Base-by-base conservation (phyloP, 2,888 invertebrate species). In the Drosophila aldrichi region DNA sequence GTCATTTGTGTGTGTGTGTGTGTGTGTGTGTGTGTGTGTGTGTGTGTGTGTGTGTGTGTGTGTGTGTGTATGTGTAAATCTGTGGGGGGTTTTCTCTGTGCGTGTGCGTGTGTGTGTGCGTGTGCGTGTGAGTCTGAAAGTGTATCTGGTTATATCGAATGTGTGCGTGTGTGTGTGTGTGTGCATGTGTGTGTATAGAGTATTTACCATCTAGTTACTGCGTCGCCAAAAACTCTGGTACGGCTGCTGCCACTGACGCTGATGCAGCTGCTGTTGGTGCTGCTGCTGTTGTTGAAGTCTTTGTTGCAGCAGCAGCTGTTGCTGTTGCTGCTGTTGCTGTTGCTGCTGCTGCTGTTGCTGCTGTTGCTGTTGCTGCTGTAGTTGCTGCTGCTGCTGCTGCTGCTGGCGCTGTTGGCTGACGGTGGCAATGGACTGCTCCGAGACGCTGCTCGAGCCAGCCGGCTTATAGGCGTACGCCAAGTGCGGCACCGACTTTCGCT, bases 161-260 rank as follows among this genome's bases (percentile, higher is more conserved):
- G n/a, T n/a, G 38, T 40, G 16, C 32, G 16, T 18, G 29, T n/a
- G 34, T 51, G 2, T 29, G 9, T 22, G 22, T 14, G 38, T 2
- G 2, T n/a, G n/a, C n/a, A n/a, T 29, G 10, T 5, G 34, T 52
- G 5, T 29, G 10, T n/a, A 6, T 43, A 3, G 25, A 48, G 48
- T 10, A 25, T 38, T 22, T 54, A 25, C 25, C 7, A 14, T 74
- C 20, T 32, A 78, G 48, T 68, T 70, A 65, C 54, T 68, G 67
- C 56, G 64, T 16, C 82, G 71, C 85, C 88, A 87, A 34, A 48
- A 54, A 25, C 62, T 49, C 9, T 61, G 52, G 18, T 46, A 54
- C 10, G 60, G 40, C 22, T 65, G 60, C 22, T 71, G 70, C 36
- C 69, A 68, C n/a, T 66, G 87, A 32, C 60, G 81, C 51, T 72